These are phyloP conservation scores for Zootoca vivipara DNA, from an alignment of 2,113 vertebrate species.

Conservation along the genomic window DNA sequence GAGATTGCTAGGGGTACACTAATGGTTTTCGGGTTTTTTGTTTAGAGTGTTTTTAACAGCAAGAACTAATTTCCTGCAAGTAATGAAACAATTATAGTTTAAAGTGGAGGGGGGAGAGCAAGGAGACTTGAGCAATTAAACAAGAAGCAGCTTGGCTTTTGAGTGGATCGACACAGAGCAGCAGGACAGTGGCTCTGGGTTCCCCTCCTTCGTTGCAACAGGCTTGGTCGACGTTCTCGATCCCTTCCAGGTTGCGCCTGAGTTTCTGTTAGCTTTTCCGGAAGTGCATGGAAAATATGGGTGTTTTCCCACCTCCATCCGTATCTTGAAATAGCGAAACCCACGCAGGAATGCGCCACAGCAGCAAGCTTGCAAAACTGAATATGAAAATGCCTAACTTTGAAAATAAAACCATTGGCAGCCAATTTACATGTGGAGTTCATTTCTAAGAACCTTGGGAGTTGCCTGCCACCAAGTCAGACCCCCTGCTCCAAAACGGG, in stretches of 20 bases:
- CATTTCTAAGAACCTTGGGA: too few relatives aligned
- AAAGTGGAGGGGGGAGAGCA: background rate
- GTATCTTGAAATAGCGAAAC: background rate
- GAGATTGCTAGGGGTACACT: conserved; percentile 51
- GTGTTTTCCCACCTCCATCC: background rate
- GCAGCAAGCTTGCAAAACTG: background rate
- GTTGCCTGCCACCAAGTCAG: too few relatives aligned
- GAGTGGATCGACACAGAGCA: background rate
- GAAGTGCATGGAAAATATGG: background rate
- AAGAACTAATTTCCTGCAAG: conserved; percentile 33
- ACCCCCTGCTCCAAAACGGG: too few relatives aligned
- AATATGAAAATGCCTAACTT: background rate
- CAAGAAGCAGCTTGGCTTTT: conserved; percentile 1
- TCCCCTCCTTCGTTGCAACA: conserved; percentile 7
- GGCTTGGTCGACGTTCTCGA: conserved; percentile 12
- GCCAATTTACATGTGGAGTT: background rate
- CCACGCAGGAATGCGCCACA: background rate
- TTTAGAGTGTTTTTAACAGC: conserved; percentile 44
- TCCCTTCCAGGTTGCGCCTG: conserved; percentile 21
- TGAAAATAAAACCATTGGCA: background rate
- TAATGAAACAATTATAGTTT: conserved; percentile 40
- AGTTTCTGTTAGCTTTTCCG: conserved; percentile 19
- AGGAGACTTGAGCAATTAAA: background rate
- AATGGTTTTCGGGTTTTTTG: conserved; percentile 28
- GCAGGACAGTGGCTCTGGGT: background rate